These are phyloP conservation scores for Chascanopsetta lugubris DNA, from an alignment of 2,113 vertebrate genomes.

Conservation along the genomic window DNA sequence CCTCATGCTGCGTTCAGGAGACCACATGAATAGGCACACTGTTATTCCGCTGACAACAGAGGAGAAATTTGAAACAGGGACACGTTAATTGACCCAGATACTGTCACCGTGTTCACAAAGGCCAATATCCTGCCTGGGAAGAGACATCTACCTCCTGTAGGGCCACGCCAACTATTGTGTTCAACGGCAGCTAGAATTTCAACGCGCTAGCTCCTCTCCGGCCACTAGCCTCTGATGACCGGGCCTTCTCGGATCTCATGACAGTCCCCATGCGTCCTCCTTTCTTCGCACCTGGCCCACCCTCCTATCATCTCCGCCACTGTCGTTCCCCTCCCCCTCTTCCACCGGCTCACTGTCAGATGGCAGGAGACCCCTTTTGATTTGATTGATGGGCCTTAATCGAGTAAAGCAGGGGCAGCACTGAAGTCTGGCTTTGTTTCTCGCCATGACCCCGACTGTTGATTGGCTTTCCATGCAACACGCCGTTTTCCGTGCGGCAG, in stretches of 20 bases:
- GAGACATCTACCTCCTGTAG: constrained; percentile 52
- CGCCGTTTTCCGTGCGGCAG: constrained; percentile 30
- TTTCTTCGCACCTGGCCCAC: constrained; percentile 36
- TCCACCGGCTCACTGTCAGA: constrained; percentile 34
- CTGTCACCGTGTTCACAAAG: constrained; percentile 72
- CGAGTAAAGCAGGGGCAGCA: constrained; percentile 65
- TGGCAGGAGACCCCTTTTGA: constrained; percentile 51
- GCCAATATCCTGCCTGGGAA: constrained; percentile 69
- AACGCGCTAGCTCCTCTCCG: constrained; percentile 63
- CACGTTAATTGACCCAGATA: constrained; percentile 77
- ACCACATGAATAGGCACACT: constrained; percentile 44
- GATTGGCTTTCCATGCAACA: constrained; percentile 24
- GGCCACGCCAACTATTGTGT: constrained; percentile 69
- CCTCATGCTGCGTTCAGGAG: constrained; percentile 45
- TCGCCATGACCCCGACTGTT: constrained; percentile 42
- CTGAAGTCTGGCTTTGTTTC: constrained; percentile 40
- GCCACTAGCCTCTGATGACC: constrained; percentile 61
- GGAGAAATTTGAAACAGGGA: constrained; percentile 69
- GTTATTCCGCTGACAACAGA: constrained; percentile 67
- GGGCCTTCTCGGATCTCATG: constrained; percentile 53
- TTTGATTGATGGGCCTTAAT: constrained; percentile 76
- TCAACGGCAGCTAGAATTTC: constrained; percentile 70
- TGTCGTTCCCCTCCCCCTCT: constrained; percentile 20
- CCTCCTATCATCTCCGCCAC: constrained; percentile 16
- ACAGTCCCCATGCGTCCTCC: constrained; percentile 54